A percentile compares a stretch with the other conserved stretches of the same genome.
Evolutionary conservation across 2,113 vertebrate species (phyloP).

Genomic region (Notiomystis cincta): DNA sequence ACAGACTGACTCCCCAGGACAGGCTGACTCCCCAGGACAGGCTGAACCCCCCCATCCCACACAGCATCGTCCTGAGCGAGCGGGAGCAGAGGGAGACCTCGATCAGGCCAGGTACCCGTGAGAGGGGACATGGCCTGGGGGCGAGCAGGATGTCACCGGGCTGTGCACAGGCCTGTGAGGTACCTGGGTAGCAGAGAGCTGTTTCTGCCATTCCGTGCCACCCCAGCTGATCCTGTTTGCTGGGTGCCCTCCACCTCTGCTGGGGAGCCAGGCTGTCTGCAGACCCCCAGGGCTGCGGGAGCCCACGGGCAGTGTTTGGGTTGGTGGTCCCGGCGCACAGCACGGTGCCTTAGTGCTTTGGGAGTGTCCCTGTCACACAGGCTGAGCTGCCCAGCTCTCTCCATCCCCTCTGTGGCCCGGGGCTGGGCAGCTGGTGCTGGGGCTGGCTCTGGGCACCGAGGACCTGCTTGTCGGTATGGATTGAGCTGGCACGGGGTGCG

Average conservation of each 20-base stretch:
- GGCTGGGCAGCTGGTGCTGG: neutral
- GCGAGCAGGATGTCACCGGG: neutral
- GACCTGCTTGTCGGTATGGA: neutral
- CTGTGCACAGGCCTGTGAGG: neutral
- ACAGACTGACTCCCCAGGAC: neutral
- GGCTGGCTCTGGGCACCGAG: neutral
- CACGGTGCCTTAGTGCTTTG: neutral
- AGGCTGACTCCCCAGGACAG: neutral
- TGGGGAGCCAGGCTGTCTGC: neutral
- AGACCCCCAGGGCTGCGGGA: neutral
- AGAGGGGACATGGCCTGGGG: neutral
- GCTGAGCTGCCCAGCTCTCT: neutral
- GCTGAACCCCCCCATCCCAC: neutral
- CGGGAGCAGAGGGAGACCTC: neutral
- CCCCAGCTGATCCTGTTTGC: neutral
- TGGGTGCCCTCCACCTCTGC: neutral
- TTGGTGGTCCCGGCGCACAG: neutral
- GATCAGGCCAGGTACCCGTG: neutral
- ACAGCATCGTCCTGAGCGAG: neutral
- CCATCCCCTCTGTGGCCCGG: neutral
- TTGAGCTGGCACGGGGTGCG: accelerated
- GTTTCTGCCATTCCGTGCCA: neutral
- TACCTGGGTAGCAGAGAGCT: neutral
- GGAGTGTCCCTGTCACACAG: accelerated
- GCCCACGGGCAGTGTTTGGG: neutral